These are phyloP conservation scores for Serrognathus titanus DNA, from an alignment of 2,888 invertebrate species.

Conservation along the genomic window DNA sequence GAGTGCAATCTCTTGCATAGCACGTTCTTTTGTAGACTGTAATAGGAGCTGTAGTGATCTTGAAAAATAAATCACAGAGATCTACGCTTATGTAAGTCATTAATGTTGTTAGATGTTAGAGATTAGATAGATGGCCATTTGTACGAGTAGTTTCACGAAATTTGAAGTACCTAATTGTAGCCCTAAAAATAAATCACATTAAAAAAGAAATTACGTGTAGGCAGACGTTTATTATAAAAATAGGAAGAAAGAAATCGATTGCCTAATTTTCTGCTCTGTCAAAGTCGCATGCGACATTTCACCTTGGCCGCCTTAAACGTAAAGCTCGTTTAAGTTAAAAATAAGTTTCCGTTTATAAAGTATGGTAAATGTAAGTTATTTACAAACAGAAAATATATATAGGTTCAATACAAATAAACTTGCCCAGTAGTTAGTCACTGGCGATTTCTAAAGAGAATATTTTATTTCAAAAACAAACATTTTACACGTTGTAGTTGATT, in stretches of 20 bases:
- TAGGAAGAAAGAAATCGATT: neutral
- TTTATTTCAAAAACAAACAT: too few relatives aligned
- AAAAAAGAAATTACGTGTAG: neutral
- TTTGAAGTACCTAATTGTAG: neutral
- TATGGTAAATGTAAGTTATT: too few relatives aligned
- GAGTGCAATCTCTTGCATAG: neutral
- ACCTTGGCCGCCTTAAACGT: too few relatives aligned
- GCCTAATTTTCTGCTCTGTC: neutral
- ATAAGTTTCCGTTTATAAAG: too few relatives aligned
- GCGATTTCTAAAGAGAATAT: too few relatives aligned
- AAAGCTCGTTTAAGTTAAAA: too few relatives aligned
- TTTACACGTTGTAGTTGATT: too few relatives aligned
- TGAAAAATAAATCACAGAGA: slow-evolving; percentile 6
- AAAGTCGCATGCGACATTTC: too few relatives aligned
- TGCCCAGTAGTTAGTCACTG: too few relatives aligned
- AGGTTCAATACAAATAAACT: too few relatives aligned
- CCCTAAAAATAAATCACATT: neutral
- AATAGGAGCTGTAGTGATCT: neutral
- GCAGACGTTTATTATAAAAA: too few relatives aligned
- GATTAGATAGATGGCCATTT: neutral
- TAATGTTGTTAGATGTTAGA: slow-evolving; percentile 14
- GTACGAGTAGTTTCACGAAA: neutral
- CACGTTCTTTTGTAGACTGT: neutral
- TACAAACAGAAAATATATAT: too few relatives aligned
- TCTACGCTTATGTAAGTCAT: slow-evolving; percentile 22